Conservation (phyloP, 2,113 vertebrate species). For the Formicarius rufipectus region DNA sequence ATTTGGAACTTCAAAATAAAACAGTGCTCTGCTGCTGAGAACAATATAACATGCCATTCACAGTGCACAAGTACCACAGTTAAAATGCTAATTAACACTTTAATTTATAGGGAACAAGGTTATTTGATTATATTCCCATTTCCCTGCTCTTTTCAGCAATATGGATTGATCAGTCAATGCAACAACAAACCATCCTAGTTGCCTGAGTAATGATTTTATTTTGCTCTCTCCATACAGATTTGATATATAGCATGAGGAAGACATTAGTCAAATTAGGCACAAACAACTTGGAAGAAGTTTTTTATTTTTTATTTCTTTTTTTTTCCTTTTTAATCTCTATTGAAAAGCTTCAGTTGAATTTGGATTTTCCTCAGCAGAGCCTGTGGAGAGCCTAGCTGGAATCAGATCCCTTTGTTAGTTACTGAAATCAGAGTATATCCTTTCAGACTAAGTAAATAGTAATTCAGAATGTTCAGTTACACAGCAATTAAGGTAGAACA, state of each 20-base stretch:
- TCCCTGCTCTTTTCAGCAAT: background rate
- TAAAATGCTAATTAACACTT: slow-evolving; percentile 55
- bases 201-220: slow-evolving; percentile 24
- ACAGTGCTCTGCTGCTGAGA: background rate
- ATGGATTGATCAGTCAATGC: background rate
- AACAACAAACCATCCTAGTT: background rate
- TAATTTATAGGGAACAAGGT: slow-evolving; percentile 32
- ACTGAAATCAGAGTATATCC: background rate
- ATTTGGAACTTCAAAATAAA: slow-evolving; percentile 8
- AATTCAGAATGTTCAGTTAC: background rate
- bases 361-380: background rate
- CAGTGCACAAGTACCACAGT: background rate
- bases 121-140: slow-evolving; percentile 52
- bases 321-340: background rate
- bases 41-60: background rate
- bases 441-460: background rate
- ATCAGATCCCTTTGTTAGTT: background rate
- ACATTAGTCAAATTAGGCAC: background rate
- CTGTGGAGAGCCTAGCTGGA: background rate
- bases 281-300: background rate
- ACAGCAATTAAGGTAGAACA: background rate
- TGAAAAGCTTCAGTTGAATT: background rate
- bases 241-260: background rate
- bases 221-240: background rate
- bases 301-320: background rate